Evolutionary conservation across 1,140 invertebrate species (phyloP).

Genomic region (Lordiphosa clarofinis): DNA sequence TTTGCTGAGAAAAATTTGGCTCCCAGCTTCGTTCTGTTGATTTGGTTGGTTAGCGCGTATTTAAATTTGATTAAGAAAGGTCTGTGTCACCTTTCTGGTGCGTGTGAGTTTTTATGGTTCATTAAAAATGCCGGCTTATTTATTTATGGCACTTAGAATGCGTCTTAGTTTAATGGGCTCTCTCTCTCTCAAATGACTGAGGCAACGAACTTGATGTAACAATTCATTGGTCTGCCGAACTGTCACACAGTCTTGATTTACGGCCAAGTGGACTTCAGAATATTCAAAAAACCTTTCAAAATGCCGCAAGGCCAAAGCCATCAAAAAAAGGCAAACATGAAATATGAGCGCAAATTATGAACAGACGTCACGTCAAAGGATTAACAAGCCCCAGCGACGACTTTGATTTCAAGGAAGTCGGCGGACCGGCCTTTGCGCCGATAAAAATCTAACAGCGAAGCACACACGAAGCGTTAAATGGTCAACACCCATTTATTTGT

Average conservation of each 20-base stretch:
- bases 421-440: constrained; percentile 23
- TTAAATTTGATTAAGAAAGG: constrained; percentile 69
- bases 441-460: constrained; percentile 62
- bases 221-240: constrained; percentile 22
- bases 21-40: constrained; percentile 27
- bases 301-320: constrained; percentile 70
- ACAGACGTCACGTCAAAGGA: constrained; percentile 75
- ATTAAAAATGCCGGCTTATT: constrained; percentile 68
- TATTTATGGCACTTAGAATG: constrained; percentile 62
- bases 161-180: constrained; percentile 3
- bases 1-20: constrained; percentile 62
- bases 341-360: constrained; percentile 77
- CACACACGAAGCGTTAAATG: constrained; percentile 61
- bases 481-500: constrained; percentile 60
- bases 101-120: constrained; percentile 77
- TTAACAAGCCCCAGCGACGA: constrained; percentile 59
- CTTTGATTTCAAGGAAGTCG: constrained; percentile 71
- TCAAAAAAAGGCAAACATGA: constrained; percentile 50
- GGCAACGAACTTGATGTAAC: constrained; percentile 33
- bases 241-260: constrained; percentile 58
- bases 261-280: constrained; percentile 66
- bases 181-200: not conserved
- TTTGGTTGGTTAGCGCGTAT: constrained; percentile 64
- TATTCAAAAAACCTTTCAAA: constrained; percentile 70
- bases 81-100: constrained; percentile 55